These are phyloP conservation scores for Scaptomyza parva DNA, from an alignment of 2,888 invertebrate species.

Conservation along the genomic window DNA sequence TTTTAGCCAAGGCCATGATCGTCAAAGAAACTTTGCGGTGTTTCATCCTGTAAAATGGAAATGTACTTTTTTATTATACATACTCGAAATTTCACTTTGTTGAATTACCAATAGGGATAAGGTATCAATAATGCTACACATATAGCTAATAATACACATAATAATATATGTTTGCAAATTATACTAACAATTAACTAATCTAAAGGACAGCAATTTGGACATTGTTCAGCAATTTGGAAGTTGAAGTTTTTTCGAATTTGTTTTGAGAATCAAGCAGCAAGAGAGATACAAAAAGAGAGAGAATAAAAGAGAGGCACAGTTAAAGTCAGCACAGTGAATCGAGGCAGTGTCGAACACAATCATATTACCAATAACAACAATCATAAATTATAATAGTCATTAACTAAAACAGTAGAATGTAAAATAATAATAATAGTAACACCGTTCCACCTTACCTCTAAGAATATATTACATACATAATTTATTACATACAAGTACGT, in stretches of 20 bases:
- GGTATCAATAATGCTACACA: constrained; percentile 5
- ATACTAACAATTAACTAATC: constrained; percentile 28
- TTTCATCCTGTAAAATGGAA: constrained; percentile 97
- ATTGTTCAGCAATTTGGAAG: constrained; percentile 9
- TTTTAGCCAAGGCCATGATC: constrained; percentile 97
- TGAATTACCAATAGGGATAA: constrained; percentile 25
- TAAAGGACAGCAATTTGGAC: constrained; percentile 29
- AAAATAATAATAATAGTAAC: constrained; percentile 12
- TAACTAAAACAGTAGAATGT: constrained; percentile 12
- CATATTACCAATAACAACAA: constrained; percentile 39
- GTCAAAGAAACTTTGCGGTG: constrained; percentile 99
- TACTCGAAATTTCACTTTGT: constrained; percentile 7
- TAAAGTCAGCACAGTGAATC: constrained; percentile 39
- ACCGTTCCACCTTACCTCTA: constrained; percentile 62
- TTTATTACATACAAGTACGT: constrained; percentile 56
- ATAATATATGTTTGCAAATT: constrained; percentile 4
- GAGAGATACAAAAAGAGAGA: constrained; percentile 36
- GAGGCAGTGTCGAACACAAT: constrained; percentile 43
- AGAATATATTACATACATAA: constrained; percentile 54
- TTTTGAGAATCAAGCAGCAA: constrained; percentile 24
- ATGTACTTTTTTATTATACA: constrained; percentile 56
- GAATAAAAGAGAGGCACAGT: constrained; percentile 22
- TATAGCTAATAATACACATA: neutral
- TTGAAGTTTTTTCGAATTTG: neutral
- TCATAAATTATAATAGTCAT: constrained; percentile 12